Evolutionary conservation across 2,888 invertebrate genomes (phyloP), one percentile per base, ranked within the genome.

Genomic region (Hydriomena furcata): DNA sequence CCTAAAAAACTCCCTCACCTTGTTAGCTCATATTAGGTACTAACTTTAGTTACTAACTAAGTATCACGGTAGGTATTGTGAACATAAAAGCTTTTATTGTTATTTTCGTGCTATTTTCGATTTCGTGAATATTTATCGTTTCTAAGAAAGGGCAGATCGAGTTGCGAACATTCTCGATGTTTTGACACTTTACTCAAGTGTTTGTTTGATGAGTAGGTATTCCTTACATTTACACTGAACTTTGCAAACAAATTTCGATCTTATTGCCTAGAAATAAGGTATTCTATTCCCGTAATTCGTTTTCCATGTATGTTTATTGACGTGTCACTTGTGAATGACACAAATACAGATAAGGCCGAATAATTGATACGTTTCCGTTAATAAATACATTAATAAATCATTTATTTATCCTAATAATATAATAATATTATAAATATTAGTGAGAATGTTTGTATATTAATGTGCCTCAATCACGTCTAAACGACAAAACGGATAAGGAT

Each of bases 101-200:
- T 21, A n/a, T 25, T n/a, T n/a, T n/a, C n/a, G n/a, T n/a, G n/a
- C n/a, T n/a, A n/a, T n/a, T n/a, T n/a, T 13, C 11, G 38, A 38
- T 17, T 38, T 28, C 17, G 28, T 28, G 40, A 40, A 41, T 47
- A 41, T 41, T 47, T 31, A 42, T 37, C 23, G 36, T 47, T 34
- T 17, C 32, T 24, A 27, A 17, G 48, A 36, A 41, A 42, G 7
- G 44, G 36, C 11, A 21, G 38, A 38, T 47, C 41, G 43, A 43
- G 28, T 52, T 44, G 30, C 38, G 34, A 35, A 38, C 37, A 38
- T 47, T 43, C 32, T 24, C 42, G 11, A 17, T 46, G 30, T 52
- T 47, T 46, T 48, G 47, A 30, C 52, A 47, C 52, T 47, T 51
- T 35, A 11, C 47, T 28, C 34, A 17, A 43, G 38, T 38, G 34